Conservation (phyloP, 2,113 vertebrate genomes). For the Alouatta palliata region DNA sequence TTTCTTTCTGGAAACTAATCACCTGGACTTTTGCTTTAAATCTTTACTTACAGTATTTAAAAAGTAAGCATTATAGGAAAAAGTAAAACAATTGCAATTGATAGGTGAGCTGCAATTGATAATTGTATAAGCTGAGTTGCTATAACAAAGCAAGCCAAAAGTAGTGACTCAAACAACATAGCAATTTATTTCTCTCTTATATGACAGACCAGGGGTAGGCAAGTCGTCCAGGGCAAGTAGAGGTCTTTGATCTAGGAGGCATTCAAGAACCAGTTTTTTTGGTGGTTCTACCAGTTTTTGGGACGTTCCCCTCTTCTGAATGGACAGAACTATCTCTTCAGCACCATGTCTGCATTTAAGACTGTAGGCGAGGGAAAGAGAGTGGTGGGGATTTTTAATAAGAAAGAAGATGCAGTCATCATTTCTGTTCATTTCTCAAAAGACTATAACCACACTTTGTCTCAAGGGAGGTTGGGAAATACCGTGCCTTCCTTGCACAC, state of each 20-base stretch:
- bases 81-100: background rate
- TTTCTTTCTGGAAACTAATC: background rate
- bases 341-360: background rate
- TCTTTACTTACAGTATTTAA: background rate
- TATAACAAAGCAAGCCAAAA: background rate
- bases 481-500: background rate
- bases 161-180: background rate
- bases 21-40: background rate
- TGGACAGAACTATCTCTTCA: background rate
- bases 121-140: background rate
- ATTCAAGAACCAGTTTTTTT: background rate
- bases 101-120: background rate
- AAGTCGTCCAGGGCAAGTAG: background rate
- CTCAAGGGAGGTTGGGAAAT: background rate
- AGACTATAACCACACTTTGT: background rate
- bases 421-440: background rate
- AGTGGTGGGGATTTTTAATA: background rate
- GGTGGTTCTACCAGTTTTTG: background rate
- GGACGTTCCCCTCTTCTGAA: background rate
- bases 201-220: background rate
- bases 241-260: background rate
- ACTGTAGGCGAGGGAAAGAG: background rate
- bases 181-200: background rate
- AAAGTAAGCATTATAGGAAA: background rate
- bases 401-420: background rate